Evolutionary conservation across 2,888 invertebrate species (phyloP), one percentile per base, ranked within the genome.

Genomic region (Polyommatus icarus): DNA sequence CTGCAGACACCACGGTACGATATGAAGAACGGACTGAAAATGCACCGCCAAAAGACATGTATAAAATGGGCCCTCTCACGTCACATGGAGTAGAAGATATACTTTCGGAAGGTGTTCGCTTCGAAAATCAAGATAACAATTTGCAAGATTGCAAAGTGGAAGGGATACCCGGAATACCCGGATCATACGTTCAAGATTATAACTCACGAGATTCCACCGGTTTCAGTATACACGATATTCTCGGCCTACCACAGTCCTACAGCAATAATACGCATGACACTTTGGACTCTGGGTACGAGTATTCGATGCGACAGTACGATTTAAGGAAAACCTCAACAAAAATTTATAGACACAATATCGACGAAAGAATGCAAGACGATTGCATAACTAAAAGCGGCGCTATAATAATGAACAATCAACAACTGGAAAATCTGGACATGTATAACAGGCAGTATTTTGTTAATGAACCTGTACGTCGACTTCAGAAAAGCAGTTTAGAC

Each of bases 221-320:
- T 61, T 94, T 94, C 81, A 94, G 91, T 78, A 94, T 94, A 77
- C 94, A 94, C 76, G 94, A 94, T 75, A 94, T 94, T 73, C 89
- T 94, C 40, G 94, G 94, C 6, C 82, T 94, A 1, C 89, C 92
- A 40, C 94, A 94, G 79, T 83, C 90, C 0, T 94, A 91, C 77
- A 88, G 85, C 78, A 80, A 86, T 40, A 78, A 81, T 3, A 86
- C 79, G 78, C 90, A 89, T 80, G 91, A 90, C 40, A 85, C 86
- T 3, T 80, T 90, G 76, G 89, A 89, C 79, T 80, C 87, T n/a
- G 86, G 88, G 86, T 91, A 90, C 72, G 57, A 73, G 20, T 59
- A 73, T 73, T 72, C 72, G 72, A 72, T 77, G 36, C 72, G 57
- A 72, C 89, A 89, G 79, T 93, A 93, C 78, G 92, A 92, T 77